Percentiles rank a stretch among this genome's conserved stretches.
Evolutionary conservation across 2,888 invertebrate species (phyloP).

Genomic region (Lumbricus terrestris): DNA sequence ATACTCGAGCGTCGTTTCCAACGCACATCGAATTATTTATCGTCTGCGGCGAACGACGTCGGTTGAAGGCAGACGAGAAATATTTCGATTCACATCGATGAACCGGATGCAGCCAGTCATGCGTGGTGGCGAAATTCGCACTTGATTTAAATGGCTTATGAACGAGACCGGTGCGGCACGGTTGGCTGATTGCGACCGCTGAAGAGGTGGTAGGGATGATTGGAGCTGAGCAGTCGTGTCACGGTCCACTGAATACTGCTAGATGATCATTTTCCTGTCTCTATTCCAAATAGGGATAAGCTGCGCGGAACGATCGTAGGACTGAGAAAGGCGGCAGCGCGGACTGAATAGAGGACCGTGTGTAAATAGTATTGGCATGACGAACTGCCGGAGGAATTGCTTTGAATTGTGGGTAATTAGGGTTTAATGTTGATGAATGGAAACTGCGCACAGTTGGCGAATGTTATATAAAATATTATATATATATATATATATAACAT

Average conservation of each 20-base stretch:
- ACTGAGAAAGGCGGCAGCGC: background rate
- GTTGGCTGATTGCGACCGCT: background rate
- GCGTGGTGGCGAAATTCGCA: constrained; percentile 14
- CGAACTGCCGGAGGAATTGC: background rate
- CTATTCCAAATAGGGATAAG: background rate
- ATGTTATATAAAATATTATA: background rate
- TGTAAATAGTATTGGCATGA: background rate
- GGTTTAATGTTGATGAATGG: background rate
- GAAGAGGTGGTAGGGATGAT: background rate
- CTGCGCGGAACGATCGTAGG: background rate
- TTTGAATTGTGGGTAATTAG: background rate
- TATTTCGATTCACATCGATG: background rate
- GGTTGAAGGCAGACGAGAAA: background rate
- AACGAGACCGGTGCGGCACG: background rate
- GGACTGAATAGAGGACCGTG: background rate
- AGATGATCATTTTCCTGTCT: background rate
- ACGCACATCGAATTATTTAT: background rate
- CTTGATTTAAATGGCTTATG: constrained; percentile 13
- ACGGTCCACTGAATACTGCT: background rate
- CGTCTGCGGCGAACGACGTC: background rate
- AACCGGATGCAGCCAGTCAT: background rate
- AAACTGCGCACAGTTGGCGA: background rate
- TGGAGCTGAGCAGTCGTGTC: background rate
- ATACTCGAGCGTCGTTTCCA: background rate
- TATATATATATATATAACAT: too few species aligned